Percentiles rank a stretch among this genome's conserved stretches.
These are phyloP conservation scores for Crocidura indochinensis DNA, from an alignment of 2,797 vertebrate species.

Conservation along the genomic window DNA sequence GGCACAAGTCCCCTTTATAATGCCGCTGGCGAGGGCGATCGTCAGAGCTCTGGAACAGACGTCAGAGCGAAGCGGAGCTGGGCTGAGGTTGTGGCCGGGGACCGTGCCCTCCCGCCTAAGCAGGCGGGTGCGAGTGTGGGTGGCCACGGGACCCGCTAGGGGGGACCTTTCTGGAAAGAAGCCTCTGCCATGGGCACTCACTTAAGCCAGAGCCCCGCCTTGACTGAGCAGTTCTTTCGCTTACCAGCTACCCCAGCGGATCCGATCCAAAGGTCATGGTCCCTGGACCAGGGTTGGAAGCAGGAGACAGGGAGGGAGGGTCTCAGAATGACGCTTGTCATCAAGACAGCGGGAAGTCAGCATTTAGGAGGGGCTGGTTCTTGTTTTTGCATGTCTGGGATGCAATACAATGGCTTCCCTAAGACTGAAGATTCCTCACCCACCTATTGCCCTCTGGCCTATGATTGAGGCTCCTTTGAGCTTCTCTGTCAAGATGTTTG, in stretches of 20 bases:
- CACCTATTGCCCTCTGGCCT: too few relatives aligned
- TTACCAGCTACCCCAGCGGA: not conserved
- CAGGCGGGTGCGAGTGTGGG: not conserved
- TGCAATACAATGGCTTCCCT: too few relatives aligned
- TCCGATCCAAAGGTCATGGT: not conserved
- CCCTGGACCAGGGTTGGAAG: not conserved
- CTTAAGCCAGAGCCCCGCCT: not conserved
- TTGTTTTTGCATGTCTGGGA: too few relatives aligned
- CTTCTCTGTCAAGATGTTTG: not conserved
- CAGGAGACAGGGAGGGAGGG: not conserved
- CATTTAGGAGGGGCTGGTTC: not conserved
- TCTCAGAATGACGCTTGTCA: not conserved
- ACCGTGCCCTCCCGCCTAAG: not conserved
- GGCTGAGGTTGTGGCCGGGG: slow-evolving; percentile 70
- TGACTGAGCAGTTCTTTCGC: not conserved
- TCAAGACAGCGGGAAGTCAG: not conserved
- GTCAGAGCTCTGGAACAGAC: slow-evolving; percentile 92
- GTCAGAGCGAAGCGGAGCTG: slow-evolving; percentile 92
- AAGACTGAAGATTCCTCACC: too few relatives aligned
- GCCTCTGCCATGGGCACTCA: not conserved
- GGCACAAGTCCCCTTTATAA: slow-evolving; percentile 90
- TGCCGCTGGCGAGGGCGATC: slow-evolving; percentile 87
- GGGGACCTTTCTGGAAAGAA: too few relatives aligned
- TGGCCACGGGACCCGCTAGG: not conserved
- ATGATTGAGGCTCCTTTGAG: not conserved